Conservation (phyloP, 2,113 vertebrate genomes). For the Nasalis larvatus region DNA sequence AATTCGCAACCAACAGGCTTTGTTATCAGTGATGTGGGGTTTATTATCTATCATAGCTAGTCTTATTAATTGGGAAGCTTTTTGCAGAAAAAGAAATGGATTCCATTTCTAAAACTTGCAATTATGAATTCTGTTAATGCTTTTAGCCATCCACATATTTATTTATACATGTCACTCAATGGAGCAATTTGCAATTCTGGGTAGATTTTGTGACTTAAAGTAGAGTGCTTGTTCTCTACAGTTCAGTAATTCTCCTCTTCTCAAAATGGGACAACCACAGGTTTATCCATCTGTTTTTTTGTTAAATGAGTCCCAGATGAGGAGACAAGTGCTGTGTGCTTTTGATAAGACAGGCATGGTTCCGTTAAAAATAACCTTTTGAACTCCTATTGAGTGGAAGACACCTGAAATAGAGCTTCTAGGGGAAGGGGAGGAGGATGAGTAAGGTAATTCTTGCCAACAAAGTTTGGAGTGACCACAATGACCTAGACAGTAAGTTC, state of each 20-base stretch:
- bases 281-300: constrained; percentile 5
- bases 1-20: constrained; percentile 77
- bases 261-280: background rate
- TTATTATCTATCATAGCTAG: constrained; percentile 74
- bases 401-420: background rate
- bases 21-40: constrained; percentile 68
- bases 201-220: background rate
- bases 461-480: background rate
- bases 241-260: background rate
- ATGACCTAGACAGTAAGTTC: background rate
- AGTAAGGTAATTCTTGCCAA: background rate
- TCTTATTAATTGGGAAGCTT: constrained; percentile 46
- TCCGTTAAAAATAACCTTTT: background rate
- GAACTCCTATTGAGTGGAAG: background rate
- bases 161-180: background rate
- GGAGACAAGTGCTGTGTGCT: background rate
- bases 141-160: background rate
- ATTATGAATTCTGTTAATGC: constrained; percentile 46
- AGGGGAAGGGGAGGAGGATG: background rate
- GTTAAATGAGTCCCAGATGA: background rate
- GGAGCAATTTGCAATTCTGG: constrained; percentile 14
- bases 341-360: background rate
- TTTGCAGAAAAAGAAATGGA: constrained; percentile 39
- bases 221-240: background rate
- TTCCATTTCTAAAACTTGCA: constrained; percentile 41